Evolutionary conservation across 2,888 invertebrate species (phyloP).

Genomic region (Ligdia adustata): DNA sequence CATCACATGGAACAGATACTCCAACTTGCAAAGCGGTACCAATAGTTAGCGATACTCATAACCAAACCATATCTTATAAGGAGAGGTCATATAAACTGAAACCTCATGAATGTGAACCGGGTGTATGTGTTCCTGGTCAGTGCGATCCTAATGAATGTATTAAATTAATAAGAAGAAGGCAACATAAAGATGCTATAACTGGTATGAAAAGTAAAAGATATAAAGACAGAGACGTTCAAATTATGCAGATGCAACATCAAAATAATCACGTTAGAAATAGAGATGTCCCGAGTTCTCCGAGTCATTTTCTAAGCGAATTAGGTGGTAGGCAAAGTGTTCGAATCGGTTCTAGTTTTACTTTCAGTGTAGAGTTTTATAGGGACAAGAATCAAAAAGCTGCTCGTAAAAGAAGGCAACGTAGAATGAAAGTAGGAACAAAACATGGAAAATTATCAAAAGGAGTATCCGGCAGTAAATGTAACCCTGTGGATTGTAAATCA

Average conservation of each 20-base stretch:
- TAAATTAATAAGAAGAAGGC: slow-evolving; percentile 45
- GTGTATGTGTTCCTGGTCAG: slow-evolving; percentile 45
- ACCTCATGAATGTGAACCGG: slow-evolving; percentile 50
- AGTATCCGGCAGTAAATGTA: background rate
- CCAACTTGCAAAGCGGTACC: background rate
- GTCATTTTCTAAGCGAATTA: too few species aligned
- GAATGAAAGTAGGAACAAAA: too few species aligned
- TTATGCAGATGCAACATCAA: background rate
- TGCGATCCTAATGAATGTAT: slow-evolving; percentile 44
- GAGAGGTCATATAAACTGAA: slow-evolving; percentile 10
- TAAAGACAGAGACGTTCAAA: background rate
- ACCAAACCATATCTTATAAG: background rate
- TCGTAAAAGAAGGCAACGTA: background rate
- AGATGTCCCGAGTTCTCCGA: background rate
- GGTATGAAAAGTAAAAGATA: background rate
- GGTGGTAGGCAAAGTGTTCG: slow-evolving; percentile 14
- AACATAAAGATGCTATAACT: slow-evolving; percentile 5
- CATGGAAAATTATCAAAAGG: too few species aligned
- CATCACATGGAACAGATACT: background rate
- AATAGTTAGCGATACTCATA: background rate
- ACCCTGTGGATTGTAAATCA: slow-evolving; percentile 18
- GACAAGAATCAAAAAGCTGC: slow-evolving; percentile 11
- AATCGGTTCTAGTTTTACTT: slow-evolving; percentile 45
- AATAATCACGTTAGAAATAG: background rate
- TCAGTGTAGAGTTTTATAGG: slow-evolving; percentile 46